These are phyloP conservation scores for Steinernema carpocapsae DNA, from an alignment of 2,888 invertebrate genomes.

Conservation along the genomic window DNA sequence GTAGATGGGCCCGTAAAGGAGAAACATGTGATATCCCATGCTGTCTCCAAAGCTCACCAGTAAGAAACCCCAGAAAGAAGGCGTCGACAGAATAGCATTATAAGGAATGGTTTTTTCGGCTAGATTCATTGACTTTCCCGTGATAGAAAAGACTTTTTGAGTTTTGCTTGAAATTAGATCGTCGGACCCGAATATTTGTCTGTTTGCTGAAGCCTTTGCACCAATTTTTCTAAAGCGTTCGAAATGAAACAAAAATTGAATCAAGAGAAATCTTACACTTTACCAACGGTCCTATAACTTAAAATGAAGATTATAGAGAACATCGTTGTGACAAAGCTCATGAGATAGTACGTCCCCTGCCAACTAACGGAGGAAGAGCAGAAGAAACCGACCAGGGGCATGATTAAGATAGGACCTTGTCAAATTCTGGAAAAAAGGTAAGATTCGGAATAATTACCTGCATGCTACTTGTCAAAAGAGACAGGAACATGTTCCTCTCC, in stretches of 20 bases:
- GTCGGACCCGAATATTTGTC: too few species aligned
- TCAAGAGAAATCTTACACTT: too few species aligned
- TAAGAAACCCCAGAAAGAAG: slow-evolving; percentile 31
- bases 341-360: not conserved
- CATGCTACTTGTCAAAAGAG: not conserved
- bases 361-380: not conserved
- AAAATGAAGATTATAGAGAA: not conserved
- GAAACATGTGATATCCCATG: slow-evolving; percentile 26
- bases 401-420: not conserved
- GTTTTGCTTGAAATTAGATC: not conserved
- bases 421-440: not conserved
- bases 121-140: not conserved
- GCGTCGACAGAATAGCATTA: slow-evolving; percentile 39
- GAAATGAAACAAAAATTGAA: too few species aligned
- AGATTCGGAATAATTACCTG: not conserved
- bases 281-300: not conserved
- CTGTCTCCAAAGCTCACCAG: slow-evolving; percentile 9
- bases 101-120: slow-evolving; percentile 43
- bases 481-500: not conserved
- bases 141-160: not conserved
- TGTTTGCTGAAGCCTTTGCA: too few species aligned
- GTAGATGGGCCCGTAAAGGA: slow-evolving; percentile 35
- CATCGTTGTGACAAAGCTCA: not conserved
- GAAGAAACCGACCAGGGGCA: not conserved
- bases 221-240: too few species aligned